A percentile compares a stretch with the other conserved stretches of the same genome.
phyloP scores from a whole-genome alignment of 2,113 vertebrate genomes.

The Dendropsophus ebraccatus region DNA sequence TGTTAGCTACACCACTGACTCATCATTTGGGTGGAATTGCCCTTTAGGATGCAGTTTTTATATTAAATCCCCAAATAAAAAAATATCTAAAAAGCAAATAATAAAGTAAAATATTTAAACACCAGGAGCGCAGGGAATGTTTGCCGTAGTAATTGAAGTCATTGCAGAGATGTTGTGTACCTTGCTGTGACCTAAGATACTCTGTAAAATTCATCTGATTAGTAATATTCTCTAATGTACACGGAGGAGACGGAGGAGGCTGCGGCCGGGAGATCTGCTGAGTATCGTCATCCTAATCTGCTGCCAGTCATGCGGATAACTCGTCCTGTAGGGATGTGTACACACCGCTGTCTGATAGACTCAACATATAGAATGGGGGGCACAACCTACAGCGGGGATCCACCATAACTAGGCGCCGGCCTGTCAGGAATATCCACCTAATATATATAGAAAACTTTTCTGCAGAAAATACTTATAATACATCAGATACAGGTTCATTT shows the following conservation, averaged over 20 bases:
- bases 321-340: not conserved
- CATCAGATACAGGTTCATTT: not conserved
- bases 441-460: not conserved
- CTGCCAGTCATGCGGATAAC: conserved; percentile 27
- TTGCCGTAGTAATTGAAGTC: not conserved
- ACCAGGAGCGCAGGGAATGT: not conserved
- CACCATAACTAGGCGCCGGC: not conserved
- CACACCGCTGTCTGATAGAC: not conserved
- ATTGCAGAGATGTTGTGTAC: not conserved
- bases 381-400: not conserved
- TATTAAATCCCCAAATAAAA: not conserved
- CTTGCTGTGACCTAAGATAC: not conserved
- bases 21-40: not conserved
- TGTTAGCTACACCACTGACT: no score
- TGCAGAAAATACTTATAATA: not conserved
- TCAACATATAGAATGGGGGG: not conserved
- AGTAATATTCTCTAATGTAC: not conserved
- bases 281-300: not conserved
- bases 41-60: not conserved
- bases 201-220: not conserved
- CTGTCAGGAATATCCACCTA: not conserved
- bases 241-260: not conserved
- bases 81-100: not conserved
- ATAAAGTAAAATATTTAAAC: not conserved
- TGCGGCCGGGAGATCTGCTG: not conserved